Evolutionary conservation across 2,797 vertebrate genomes (phyloP).

Genomic region (Labeo calbasu): DNA sequence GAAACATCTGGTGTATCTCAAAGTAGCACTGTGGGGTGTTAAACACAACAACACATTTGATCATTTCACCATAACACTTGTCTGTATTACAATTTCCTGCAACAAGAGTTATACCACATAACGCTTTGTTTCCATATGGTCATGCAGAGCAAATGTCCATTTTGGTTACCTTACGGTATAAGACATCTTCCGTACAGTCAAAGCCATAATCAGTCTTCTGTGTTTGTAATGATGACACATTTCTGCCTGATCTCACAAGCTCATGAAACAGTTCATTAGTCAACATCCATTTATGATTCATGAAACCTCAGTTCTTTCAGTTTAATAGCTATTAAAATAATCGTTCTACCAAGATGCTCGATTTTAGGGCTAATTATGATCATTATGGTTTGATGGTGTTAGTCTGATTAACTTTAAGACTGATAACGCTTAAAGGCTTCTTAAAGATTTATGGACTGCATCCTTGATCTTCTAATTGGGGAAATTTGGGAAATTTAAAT

Average conservation of each 20-base stretch:
- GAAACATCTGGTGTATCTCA: slow-evolving; percentile 41
- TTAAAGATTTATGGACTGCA: slow-evolving; percentile 1
- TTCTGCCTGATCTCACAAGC: neutral
- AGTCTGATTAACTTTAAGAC: slow-evolving; percentile 30
- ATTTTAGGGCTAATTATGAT: slow-evolving; percentile 36
- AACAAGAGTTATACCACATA: neutral
- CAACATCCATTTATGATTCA: slow-evolving; percentile 39
- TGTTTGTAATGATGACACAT: slow-evolving; percentile 11
- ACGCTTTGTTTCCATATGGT: neutral
- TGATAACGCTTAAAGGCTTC: slow-evolving; percentile 1
- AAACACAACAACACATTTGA: slow-evolving; percentile 26
- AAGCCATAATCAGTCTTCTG: slow-evolving; percentile 6
- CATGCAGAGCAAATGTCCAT: neutral
- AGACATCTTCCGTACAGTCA: neutral
- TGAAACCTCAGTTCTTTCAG: slow-evolving; percentile 2
- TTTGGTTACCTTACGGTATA: neutral
- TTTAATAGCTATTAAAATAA: slow-evolving; percentile 38
- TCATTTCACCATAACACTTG: neutral
- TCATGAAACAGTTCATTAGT: slow-evolving; percentile 43
- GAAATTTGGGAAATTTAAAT: neutral
- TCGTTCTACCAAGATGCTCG: slow-evolving; percentile 22
- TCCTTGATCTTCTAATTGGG: neutral
- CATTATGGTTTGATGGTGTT: slow-evolving; percentile 15
- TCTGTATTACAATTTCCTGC: slow-evolving; percentile 1
- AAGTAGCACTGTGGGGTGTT: slow-evolving; percentile 37